Conservation (phyloP, 2,797 vertebrate species). For the Alfaro cultratus region DNA sequence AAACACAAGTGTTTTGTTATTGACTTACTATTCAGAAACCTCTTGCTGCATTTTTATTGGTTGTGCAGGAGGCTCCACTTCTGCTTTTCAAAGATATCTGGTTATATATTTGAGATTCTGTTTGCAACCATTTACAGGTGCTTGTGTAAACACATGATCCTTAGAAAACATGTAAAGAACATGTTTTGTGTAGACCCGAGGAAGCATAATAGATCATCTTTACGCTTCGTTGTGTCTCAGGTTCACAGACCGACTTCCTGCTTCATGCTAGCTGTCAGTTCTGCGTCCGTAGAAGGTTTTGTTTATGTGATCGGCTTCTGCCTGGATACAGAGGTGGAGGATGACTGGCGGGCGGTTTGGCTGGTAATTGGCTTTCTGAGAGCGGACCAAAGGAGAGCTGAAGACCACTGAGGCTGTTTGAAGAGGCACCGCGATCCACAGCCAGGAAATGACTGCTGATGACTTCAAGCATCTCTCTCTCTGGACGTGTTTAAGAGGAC, state of each 20-base stretch:
- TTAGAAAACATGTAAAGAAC: no score
- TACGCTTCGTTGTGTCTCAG: neutral
- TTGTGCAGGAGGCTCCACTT: no score
- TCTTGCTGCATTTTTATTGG: no score
- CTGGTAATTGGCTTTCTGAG: conserved; percentile 35
- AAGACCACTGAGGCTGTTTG: conserved; percentile 15
- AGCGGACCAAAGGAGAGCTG: conserved; percentile 27
- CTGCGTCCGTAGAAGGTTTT: conserved; percentile 10
- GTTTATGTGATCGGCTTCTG: conserved; percentile 9
- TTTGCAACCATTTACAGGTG: no score
- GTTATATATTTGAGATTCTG: no score
- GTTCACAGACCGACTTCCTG: neutral
- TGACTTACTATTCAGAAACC: no score
- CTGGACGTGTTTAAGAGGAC: conserved; percentile 2
- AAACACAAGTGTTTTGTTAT: no score
- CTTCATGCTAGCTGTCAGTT: neutral
- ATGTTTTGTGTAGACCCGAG: no score
- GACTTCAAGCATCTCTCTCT: conserved; percentile 20
- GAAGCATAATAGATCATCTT: neutral
- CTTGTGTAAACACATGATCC: no score
- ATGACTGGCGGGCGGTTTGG: neutral
- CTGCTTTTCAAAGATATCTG: no score
- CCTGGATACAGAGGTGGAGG: conserved; percentile 39
- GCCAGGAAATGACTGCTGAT: neutral
- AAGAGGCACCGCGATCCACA: conserved; percentile 12